These are phyloP conservation scores for Strix uralensis DNA, from an alignment of 2,113 vertebrate genomes.

Conservation along the genomic window DNA sequence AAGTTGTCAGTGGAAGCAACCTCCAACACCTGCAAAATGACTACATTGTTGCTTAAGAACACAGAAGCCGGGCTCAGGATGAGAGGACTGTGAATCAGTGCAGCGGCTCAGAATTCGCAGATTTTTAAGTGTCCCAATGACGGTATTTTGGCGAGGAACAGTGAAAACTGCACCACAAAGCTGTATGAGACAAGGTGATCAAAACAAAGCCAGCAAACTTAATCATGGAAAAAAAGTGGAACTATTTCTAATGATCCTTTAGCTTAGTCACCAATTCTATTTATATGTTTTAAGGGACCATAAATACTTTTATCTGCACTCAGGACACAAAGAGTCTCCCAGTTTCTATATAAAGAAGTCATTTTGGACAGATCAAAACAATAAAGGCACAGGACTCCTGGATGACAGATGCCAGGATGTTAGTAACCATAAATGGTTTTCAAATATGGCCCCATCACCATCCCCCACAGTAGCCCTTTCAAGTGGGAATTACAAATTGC, in stretches of 20 bases:
- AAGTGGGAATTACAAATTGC: conserved; percentile 76
- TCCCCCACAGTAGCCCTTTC: conserved; percentile 73
- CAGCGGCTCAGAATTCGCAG: background rate
- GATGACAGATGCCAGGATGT: conserved; percentile 75
- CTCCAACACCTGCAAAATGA: conserved; percentile 59
- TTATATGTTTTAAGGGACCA: background rate
- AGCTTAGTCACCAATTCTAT: conserved; percentile 38
- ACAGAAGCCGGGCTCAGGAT: conserved; percentile 5
- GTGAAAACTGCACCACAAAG: conserved; percentile 3
- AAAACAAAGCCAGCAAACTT: conserved; percentile 17
- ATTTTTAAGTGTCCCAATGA: conserved; percentile 23
- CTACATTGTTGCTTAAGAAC: conserved; percentile 12
- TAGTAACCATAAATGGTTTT: conserved; percentile 70
- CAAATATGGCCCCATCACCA: conserved; percentile 60
- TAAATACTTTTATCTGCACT: conserved; percentile 51
- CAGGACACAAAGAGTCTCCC: conserved; percentile 35
- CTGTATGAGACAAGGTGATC: conserved; percentile 26
- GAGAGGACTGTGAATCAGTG: conserved; percentile 44
- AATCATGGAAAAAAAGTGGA: background rate
- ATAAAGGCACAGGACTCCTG: conserved; percentile 68
- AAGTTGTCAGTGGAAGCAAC: background rate
- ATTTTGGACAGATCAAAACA: conserved; percentile 70
- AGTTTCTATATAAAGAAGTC: conserved; percentile 57
- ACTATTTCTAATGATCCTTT: conserved; percentile 22
- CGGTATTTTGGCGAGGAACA: background rate